These are phyloP conservation scores for Therioaphis trifolii DNA, from an alignment of 2,888 invertebrate genomes.

Conservation along the genomic window DNA sequence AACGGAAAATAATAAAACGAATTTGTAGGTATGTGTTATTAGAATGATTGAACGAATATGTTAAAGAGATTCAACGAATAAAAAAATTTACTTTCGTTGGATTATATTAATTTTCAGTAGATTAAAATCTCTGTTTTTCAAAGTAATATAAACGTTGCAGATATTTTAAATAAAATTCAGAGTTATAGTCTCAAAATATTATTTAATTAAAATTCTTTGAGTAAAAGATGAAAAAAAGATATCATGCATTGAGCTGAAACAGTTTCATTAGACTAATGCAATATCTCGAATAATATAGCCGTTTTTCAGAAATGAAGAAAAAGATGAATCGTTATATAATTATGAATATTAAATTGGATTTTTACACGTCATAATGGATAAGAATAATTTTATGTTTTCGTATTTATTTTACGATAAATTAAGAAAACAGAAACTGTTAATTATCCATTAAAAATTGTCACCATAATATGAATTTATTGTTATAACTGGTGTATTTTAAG, in stretches of 20 bases:
- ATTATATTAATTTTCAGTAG: background rate
- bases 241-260: background rate
- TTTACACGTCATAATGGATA: background rate
- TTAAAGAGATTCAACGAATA: background rate
- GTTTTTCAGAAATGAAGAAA: background rate
- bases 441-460: no score
- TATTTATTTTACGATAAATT: background rate
- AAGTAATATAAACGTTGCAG: background rate
- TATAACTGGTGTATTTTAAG: no score
- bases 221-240: background rate
- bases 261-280: constrained; percentile 14
- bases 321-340: background rate
- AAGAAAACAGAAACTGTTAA: background rate
- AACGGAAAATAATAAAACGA: background rate
- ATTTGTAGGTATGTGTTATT: background rate
- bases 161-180: background rate
- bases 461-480: no score
- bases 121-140: background rate
- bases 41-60: background rate
- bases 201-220: background rate
- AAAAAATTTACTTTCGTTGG: background rate
- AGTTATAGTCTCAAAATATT: background rate
- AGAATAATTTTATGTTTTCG: background rate
- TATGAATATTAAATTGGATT: background rate
- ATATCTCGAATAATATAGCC: background rate